phyloP scores from a whole-genome alignment of 2,113 vertebrate genomes.

The Synodontis membranacea region DNA sequence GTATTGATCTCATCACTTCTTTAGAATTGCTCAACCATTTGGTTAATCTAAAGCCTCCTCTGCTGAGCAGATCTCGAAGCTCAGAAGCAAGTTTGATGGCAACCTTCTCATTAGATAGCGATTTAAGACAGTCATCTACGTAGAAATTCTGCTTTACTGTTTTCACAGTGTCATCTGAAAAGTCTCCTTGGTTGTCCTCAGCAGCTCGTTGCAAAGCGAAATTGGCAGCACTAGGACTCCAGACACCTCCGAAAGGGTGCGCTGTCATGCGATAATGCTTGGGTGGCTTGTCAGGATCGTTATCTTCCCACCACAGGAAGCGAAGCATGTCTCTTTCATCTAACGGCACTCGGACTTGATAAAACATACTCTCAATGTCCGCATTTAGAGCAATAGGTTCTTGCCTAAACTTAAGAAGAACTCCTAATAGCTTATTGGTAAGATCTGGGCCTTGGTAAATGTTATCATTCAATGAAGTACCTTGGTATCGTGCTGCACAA shows the following conservation, averaged over 20 bases:
- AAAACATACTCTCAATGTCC: too few relatives aligned
- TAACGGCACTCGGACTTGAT: neutral
- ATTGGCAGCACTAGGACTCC: neutral
- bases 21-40: neutral
- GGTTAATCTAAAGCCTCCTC: neutral
- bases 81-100: neutral
- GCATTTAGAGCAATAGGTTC: too few relatives aligned
- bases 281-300: neutral
- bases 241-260: neutral
- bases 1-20: neutral
- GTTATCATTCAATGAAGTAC: neutral
- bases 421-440: too few relatives aligned
- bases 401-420: too few relatives aligned
- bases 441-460: too few relatives aligned
- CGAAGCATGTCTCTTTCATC: neutral
- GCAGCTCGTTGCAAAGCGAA: neutral
- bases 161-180: neutral
- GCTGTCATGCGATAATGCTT: neutral
- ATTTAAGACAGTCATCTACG: neutral
- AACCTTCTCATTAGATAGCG: neutral
- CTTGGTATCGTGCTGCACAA: neutral
- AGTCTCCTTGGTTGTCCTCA: neutral
- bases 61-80: neutral
- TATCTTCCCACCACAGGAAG: conserved; percentile 1
- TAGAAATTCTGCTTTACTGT: neutral